Percentiles rank a stretch among this genome's conserved stretches.
Conservation (phyloP, 1,140 invertebrate species). For the Bombus superbus region DNA sequence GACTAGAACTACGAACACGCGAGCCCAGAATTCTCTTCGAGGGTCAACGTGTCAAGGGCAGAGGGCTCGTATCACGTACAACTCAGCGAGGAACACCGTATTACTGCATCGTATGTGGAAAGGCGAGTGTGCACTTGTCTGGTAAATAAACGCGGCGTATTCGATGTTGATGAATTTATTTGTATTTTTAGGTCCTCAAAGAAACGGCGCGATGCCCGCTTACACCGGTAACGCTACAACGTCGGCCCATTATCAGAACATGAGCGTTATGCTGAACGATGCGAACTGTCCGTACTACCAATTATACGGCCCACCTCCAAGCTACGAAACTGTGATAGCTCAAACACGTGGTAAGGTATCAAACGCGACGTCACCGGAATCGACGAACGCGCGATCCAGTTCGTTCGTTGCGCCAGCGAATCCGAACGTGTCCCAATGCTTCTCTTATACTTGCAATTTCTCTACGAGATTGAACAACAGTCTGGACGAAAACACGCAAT, state of each 20-base stretch:
- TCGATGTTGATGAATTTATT: neutral
- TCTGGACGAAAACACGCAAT: constrained; percentile 50
- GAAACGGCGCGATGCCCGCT: constrained; percentile 54
- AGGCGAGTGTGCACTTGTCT: constrained; percentile 66
- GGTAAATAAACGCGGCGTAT: neutral
- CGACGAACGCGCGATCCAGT: constrained; percentile 38
- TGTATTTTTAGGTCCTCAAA: constrained; percentile 62
- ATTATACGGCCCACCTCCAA: constrained; percentile 82
- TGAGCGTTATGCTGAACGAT: constrained; percentile 78
- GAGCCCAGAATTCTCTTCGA: constrained; percentile 73
- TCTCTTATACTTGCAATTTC: constrained; percentile 68
- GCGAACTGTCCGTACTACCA: constrained; percentile 81
- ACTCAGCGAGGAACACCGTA: constrained; percentile 81
- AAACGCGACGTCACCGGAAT: constrained; percentile 72
- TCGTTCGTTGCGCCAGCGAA: constrained; percentile 51
- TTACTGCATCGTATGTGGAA: constrained; percentile 82
- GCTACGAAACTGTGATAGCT: constrained; percentile 82
- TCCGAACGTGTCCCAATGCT: constrained; percentile 63
- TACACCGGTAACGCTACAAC: constrained; percentile 63
- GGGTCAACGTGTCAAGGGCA: constrained; percentile 76
- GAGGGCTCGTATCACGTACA: constrained; percentile 80
- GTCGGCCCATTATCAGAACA: constrained; percentile 79
- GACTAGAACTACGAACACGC: constrained; percentile 72
- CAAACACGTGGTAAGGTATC: constrained; percentile 76
- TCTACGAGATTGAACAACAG: constrained; percentile 58